Base-by-base conservation (phyloP, 2,888 invertebrate genomes). In the Cephus sareptanus region DNA sequence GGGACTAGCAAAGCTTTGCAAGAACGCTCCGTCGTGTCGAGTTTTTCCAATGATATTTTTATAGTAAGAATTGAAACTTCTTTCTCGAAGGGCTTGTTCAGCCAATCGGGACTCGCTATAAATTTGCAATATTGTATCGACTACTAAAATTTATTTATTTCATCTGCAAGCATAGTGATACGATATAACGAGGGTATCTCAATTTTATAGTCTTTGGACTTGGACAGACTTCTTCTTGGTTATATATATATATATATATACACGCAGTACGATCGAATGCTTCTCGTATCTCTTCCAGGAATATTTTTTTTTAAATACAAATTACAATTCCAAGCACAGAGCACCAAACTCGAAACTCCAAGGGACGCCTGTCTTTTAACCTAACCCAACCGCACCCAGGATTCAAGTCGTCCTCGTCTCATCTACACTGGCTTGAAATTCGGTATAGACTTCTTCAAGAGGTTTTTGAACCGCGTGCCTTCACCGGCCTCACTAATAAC, bases 261-360 rank as follows among this genome's bases (percentile, higher is more conserved):
- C 0, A 35, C 11, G 9, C 3, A 12, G 56, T 56, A 68, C 77
- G 31, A 30, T 79, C 79, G 81, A 81, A 84, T 84, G 84, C 81
- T 79, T 77, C 75, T 69, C 68, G 78, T 56, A 79, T 81, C 81
- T 84, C 80, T 84, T 84, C 82, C 77, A 69, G 76, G 84, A 83
- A 84, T 80, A 79, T 80, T 9, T 56, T 23, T 56, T 76, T 79
- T 79, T 82, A 79, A 77, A n/a, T 69, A 73, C 34, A 80, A 83
- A 84, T 84, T 84, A 81, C 80, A 78, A 84, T 84, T 84, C 84
- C 80, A 83, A 76, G 80, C 83, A 83, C 81, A 84, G 76, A 68
- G 40, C 80, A 30, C 82, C 82, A 81, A 83, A 80, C 81, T 83
- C 81, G 83, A 84, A 84, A 84, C 82, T 82, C 76, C 79, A 82